These are phyloP conservation scores for Rhinolophus ferrumequinum DNA, from an alignment of 2,113 vertebrate species.

Conservation along the genomic window DNA sequence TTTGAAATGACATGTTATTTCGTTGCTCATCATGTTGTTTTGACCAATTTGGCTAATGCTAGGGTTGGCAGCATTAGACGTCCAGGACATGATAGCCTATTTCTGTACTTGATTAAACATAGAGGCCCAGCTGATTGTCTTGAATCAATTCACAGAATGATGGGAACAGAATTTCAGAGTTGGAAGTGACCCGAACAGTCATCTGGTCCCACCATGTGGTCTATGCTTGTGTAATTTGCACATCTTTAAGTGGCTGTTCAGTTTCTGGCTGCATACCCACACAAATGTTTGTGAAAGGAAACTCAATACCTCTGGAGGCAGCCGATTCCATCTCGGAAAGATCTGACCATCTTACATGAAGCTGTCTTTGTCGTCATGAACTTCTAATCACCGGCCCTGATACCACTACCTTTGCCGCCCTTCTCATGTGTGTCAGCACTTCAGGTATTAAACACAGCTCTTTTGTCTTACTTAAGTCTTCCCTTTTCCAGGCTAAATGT, in stretches of 20 bases:
- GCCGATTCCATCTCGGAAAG: neutral
- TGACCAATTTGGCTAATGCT: constrained; percentile 4
- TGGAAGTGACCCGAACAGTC: neutral
- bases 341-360: neutral
- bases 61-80: neutral
- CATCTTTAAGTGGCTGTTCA: neutral
- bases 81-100: neutral
- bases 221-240: neutral
- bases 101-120: constrained; percentile 32
- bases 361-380: neutral
- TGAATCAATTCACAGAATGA: constrained; percentile 11
- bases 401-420: neutral
- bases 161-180: neutral
- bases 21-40: neutral
- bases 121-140: constrained; percentile 32
- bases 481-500: neutral
- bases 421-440: neutral
- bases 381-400: neutral
- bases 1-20: neutral
- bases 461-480: constrained; percentile 5
- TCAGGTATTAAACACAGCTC: neutral
- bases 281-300: neutral
- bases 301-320: neutral
- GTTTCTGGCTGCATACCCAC: neutral
- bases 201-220: neutral